phyloP scores from a whole-genome alignment of 2,113 vertebrate species.

The Pluvianellus socialis region DNA sequence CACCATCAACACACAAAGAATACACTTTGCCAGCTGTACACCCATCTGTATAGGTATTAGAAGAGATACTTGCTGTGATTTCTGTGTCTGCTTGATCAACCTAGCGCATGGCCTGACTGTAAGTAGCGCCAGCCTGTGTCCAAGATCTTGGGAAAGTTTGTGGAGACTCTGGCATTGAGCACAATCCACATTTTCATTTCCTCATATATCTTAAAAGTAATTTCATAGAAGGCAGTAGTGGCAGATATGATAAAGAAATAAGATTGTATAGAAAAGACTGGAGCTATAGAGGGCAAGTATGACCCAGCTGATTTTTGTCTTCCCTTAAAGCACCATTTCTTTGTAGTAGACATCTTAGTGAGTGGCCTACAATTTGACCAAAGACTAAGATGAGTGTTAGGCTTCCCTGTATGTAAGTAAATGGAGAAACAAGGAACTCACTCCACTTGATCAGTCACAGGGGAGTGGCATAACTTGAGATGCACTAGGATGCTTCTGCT shows the following conservation, averaged over 20 bases:
- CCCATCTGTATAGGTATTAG: background rate
- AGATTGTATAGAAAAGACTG: background rate
- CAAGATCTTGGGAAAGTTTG: background rate
- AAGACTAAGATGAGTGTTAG: background rate
- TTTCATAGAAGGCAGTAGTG: background rate
- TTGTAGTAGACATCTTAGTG: background rate
- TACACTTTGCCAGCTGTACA: background rate
- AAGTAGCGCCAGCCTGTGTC: background rate
- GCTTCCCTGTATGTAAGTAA: background rate
- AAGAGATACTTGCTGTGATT: background rate
- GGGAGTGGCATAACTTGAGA: background rate
- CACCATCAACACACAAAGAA: fast-evolving
- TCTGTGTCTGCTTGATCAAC: background rate
- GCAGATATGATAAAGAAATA: background rate
- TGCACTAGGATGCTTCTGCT: background rate
- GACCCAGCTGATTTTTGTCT: background rate
- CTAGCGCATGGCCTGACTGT: background rate
- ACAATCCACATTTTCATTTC: background rate
- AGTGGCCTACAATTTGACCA: background rate
- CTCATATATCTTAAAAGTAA: background rate
- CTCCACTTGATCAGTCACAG: background rate
- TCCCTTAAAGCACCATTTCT: background rate
- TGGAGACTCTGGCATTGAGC: background rate
- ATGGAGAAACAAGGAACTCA: background rate
- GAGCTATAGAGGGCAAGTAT: background rate